A percentile compares a stretch with the other conserved stretches of the same genome.
These are phyloP conservation scores for Mesoclemmys tuberculata DNA, from an alignment of 2,113 vertebrate genomes.

Conservation along the genomic window DNA sequence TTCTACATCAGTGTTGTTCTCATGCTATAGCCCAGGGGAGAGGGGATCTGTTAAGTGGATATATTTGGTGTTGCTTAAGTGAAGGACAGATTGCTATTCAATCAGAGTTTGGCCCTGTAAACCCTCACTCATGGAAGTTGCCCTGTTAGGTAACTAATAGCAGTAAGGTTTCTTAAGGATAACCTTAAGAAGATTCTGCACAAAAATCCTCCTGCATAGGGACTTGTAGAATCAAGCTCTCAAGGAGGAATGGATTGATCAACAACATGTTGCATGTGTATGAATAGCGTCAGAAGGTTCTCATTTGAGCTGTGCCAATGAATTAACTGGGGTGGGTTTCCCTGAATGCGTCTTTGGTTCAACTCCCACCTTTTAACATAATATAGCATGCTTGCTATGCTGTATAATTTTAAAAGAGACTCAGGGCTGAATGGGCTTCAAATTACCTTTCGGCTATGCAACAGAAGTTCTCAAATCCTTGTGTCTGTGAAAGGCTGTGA, in stretches of 20 bases:
- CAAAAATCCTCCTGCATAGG: neutral
- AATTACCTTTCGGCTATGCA: neutral
- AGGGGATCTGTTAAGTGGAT: neutral
- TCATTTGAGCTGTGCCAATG: neutral
- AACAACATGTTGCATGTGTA: neutral
- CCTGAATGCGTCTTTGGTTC: neutral
- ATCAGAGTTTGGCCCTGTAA: neutral
- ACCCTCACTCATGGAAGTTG: neutral
- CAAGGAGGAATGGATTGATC: neutral
- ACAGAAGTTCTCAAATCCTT: neutral
- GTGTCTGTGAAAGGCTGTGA: neutral
- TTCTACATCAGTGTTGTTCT: neutral
- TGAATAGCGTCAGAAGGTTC: neutral
- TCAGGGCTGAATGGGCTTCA: neutral
- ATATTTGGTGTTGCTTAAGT: neutral
- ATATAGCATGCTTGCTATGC: neutral
- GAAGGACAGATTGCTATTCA: neutral
- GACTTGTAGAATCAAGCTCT: neutral
- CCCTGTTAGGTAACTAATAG: fast-evolving
- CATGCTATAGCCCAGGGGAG: neutral
- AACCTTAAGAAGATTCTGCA: neutral
- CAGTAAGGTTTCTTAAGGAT: neutral
- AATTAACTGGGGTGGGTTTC: neutral
- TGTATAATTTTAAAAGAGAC: neutral
- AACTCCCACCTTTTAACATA: neutral